Base-by-base conservation (phyloP, 2,888 invertebrate genomes). In the Ceratothoa steindachneri region DNA sequence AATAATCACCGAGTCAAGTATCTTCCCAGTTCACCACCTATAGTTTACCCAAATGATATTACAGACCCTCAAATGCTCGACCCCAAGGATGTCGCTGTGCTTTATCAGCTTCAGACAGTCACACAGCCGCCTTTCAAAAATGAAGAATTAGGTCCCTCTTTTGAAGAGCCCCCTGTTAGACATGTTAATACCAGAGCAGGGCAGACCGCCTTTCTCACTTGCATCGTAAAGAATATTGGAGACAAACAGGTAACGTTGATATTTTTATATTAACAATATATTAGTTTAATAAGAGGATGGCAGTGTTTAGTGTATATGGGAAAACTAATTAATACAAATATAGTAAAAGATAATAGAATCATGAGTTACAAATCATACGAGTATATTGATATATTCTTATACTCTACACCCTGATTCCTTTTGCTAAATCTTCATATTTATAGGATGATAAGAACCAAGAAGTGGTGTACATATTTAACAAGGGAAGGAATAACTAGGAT, bases 181-280 rank as follows among this genome's bases (percentile, higher is more conserved):
- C 55, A 76, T 9, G 55, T 76, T n/a, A 67, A 70, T 30, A 73
- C 69, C 3, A 77, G 77, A 30, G 77, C 77, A 0, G 77, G 77
- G 0, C 77, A 73, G 31, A 65, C 77, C 2, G 77, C 77, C 0
- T 52, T 69, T 9, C 77, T 77, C 55, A 77, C 77, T 27, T 77
- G 77, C 28, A 71, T 71, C n/a, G 77, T 77, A 24, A 71, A 71
- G 55, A 68, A 77, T 2, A 53, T 77, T n/a, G 77, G 77, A 19
- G 60, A 74, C 69, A 73, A 69, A 69, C 77, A 77, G 71, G 77
- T 77, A 52, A 55, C 9, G n/a, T 51, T 51, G 15, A 12, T 15
- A 51, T 51, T 51, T 51, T 51, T 15, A 51, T 51, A 51, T 12
- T 51, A 9, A 51, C 15, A 9, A 51, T 51, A n/a, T n/a, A n/a